These are phyloP conservation scores for Dryococelus australis DNA, from an alignment of 2,888 invertebrate species.

Conservation along the genomic window DNA sequence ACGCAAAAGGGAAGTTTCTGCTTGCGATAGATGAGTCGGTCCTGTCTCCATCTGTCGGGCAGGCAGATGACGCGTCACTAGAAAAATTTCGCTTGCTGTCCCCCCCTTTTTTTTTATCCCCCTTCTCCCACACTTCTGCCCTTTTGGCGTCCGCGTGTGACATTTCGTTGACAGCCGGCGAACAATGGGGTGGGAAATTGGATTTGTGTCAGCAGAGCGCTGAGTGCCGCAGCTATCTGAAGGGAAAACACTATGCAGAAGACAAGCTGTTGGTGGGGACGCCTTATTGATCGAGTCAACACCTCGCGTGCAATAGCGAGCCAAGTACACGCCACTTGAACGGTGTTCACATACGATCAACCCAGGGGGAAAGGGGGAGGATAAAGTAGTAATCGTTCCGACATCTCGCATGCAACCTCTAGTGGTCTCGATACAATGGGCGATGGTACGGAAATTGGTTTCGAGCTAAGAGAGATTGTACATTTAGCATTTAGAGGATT, in stretches of 20 bases:
- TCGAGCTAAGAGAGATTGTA: no score
- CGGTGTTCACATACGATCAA: no score
- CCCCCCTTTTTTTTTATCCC: background rate
- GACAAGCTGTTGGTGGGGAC: background rate
- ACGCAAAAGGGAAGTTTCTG: background rate
- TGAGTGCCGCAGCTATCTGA: background rate
- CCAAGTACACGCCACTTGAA: background rate
- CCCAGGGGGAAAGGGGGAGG: no score
- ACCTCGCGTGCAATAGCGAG: background rate
- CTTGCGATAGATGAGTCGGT: background rate
- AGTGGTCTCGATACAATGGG: no score
- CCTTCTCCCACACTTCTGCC: background rate
- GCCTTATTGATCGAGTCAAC: background rate
- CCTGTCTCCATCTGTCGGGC: background rate
- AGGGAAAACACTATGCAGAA: slow-evolving; percentile 16
- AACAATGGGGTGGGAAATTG: background rate
- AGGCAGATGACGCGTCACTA: background rate
- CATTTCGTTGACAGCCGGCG: background rate
- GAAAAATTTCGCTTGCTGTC: background rate
- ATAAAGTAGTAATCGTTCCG: no score
- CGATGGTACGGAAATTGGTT: no score
- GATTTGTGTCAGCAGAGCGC: slow-evolving; percentile 7
- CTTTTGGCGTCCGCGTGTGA: background rate
- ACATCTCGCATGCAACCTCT: no score
- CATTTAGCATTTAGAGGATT: no score